These are phyloP conservation scores for Girardia tigrina DNA, from an alignment of 2,888 invertebrate species.

Conservation along the genomic window DNA sequence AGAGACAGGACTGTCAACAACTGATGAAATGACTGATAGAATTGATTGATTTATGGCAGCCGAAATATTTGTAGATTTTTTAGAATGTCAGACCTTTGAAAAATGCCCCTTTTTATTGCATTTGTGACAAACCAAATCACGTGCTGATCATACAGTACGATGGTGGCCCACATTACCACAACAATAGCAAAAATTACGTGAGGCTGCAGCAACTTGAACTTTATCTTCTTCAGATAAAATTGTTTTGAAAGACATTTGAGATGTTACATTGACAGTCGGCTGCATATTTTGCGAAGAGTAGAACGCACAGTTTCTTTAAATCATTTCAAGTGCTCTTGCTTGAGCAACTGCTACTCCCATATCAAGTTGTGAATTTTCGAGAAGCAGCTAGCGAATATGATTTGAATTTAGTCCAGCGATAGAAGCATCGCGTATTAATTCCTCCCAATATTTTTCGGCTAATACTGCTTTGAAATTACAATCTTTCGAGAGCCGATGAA, in stretches of 20 bases:
- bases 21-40: slow-evolving; percentile 25
- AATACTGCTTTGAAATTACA: slow-evolving; percentile 29
- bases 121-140: slow-evolving; percentile 27
- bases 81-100: slow-evolving; percentile 30
- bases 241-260: no score
- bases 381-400: slow-evolving; percentile 26
- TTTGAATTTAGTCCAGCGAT: slow-evolving; percentile 9
- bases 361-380: slow-evolving; percentile 28
- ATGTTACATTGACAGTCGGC: no score
- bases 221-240: no score
- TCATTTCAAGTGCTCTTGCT: slow-evolving; percentile 25
- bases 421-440: slow-evolving; percentile 27
- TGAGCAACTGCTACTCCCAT: slow-evolving; percentile 18
- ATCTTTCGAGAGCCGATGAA: slow-evolving; percentile 25
- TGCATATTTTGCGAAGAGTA: no score
- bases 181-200: slow-evolving; percentile 31
- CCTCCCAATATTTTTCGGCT: slow-evolving; percentile 23
- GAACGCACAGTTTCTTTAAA: slow-evolving; percentile 24
- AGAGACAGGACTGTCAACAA: no score
- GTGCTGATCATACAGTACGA: slow-evolving; percentile 27
- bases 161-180: slow-evolving; percentile 31
- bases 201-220: slow-evolving; percentile 24
- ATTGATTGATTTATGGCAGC: slow-evolving; percentile 32
- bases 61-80: slow-evolving; percentile 19
- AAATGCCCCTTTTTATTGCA: slow-evolving; percentile 28